Percentiles rank a stretch among this genome's conserved stretches.
phyloP scores from a whole-genome alignment of 2,797 vertebrate species.

The Picus viridis region DNA sequence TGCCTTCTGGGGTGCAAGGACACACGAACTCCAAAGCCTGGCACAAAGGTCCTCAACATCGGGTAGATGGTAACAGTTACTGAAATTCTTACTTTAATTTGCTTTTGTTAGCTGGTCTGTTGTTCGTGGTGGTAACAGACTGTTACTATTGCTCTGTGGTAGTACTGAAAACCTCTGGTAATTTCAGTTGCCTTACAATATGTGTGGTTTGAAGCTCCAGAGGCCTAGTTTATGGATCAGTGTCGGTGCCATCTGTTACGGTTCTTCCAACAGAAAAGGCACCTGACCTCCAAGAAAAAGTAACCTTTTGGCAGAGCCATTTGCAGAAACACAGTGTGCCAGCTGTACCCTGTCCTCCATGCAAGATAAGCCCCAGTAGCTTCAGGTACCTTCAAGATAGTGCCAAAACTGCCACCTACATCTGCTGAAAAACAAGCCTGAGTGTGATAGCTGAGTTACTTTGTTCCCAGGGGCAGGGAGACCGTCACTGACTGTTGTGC shows the following conservation, averaged over 20 bases:
- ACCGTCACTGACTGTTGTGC: not conserved
- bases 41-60: not conserved
- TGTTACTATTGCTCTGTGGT: not conserved
- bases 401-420: not conserved
- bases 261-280: not conserved
- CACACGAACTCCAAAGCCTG: not conserved
- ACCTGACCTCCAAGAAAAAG: not conserved
- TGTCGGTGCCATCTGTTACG: not conserved
- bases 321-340: not conserved
- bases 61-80: not conserved
- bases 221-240: not conserved
- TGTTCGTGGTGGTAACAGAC: accelerated
- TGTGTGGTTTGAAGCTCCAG: not conserved
- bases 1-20: too few relatives aligned
- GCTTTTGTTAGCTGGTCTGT: not conserved
- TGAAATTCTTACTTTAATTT: not conserved
- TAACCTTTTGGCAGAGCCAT: not conserved
- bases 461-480: not conserved
- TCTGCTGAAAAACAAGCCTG: not conserved
- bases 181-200: not conserved
- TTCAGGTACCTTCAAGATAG: not conserved
- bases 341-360: not conserved
- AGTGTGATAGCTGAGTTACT: not conserved
- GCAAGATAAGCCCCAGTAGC: not conserved
- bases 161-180: not conserved